Conservation (phyloP, 92 coral and sea anemone species). For the Pocillopora grandis region DNA sequence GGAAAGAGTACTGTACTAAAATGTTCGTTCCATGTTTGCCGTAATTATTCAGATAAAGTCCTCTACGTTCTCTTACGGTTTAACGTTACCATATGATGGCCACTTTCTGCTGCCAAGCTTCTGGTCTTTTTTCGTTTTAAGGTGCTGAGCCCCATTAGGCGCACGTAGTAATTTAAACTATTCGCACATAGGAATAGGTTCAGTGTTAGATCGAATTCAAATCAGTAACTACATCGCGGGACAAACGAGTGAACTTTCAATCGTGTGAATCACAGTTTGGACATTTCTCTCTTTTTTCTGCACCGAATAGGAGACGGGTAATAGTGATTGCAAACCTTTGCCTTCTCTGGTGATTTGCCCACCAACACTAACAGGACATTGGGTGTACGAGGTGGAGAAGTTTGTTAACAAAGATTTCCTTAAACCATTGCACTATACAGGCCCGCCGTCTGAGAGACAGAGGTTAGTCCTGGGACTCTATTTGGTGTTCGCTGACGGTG, state of each 20-base stretch:
- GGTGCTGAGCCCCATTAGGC: not conserved
- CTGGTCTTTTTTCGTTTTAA: too few species aligned
- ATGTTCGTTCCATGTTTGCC: too few species aligned
- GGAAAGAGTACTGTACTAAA: too few species aligned
- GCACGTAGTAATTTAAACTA: not conserved
- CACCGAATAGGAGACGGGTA: constrained; percentile 66
- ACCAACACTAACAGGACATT: constrained; percentile 96
- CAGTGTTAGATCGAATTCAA: too few species aligned
- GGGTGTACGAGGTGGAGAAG: constrained; percentile 99
- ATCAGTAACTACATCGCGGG: too few species aligned
- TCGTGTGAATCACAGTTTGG: not conserved
- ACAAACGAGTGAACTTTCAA: too few species aligned
- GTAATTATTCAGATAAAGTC: too few species aligned
- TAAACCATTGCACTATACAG: constrained; percentile 93
- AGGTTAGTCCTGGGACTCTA: too few species aligned
- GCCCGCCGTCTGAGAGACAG: constrained; percentile 94
- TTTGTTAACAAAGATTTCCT: constrained; percentile 90
- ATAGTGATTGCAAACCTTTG: constrained; percentile 78
- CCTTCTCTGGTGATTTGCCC: constrained; percentile 99
- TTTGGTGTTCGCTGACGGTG: not conserved
- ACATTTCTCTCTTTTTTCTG: not conserved
- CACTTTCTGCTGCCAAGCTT: too few species aligned
- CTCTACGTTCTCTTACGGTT: too few species aligned
- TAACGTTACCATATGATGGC: too few species aligned
- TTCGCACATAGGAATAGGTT: too few species aligned